Evolutionary conservation across 2,888 invertebrate genomes (phyloP), one percentile per base, ranked within the genome.

Genomic region (Dilophus febrilis): DNA sequence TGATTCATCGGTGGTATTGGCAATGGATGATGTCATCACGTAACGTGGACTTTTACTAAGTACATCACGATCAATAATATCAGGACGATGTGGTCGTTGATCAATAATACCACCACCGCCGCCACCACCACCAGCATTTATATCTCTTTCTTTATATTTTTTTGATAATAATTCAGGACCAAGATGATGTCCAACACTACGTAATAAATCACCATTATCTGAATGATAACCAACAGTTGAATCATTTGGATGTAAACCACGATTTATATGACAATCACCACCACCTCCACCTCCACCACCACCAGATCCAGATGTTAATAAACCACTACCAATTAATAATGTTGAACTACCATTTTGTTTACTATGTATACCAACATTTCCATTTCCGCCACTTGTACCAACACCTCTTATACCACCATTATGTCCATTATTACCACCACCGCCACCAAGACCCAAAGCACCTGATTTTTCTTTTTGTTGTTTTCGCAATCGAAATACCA

Each of bases 11-110:
- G 79, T 17, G 81, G 81, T n/a, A 82, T 69, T 2, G 82, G 82
- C 28, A 82, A 79, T 55, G 82, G 84, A 47, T 85, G 84, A 47
- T 83, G 77, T 42, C 81, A 62, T 39, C 84, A 69, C 1, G 81
- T n/a, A n/a, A n/a, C n/a, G 77, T 7, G 86, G 83, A 49, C 82
- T 83, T 57, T 87, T 86, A 19, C 79, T 81, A 1, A 87, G 78
- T 3, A 82, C 77, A 65, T 91, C 87, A 31, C 90, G 65, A 61
- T 91, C 88, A 48, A 94, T 92, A 22, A 94, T 90, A 57, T 94
- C 94, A 0, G 92, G 94, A 32, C 91, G 66, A 57, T 90, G 87
- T 0, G 85, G 82, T 45, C 85, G 68, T 26, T 77, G 78, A 45
- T 74, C 73, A 47, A 82, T 80, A 14, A 5, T 14, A 11, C 22